phyloP scores from a whole-genome alignment of 2,797 vertebrate genomes.

The Sebastes dallii region DNA sequence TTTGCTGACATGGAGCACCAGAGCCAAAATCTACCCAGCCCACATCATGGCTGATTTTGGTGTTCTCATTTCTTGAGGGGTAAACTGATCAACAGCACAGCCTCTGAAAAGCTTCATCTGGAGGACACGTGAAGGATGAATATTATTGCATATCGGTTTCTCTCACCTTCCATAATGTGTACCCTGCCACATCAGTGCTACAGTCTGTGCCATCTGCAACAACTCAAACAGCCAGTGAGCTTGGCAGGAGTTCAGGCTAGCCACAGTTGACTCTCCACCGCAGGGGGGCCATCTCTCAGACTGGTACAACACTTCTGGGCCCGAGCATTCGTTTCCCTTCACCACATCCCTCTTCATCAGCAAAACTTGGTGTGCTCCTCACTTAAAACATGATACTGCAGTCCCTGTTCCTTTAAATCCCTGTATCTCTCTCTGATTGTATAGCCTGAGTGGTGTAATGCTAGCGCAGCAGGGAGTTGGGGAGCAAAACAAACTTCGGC shows the following conservation, averaged over 20 bases:
- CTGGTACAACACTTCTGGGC: conserved; percentile 45
- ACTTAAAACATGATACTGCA: conserved; percentile 30
- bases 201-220: conserved; percentile 58
- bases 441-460: conserved; percentile 41
- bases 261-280: conserved; percentile 35
- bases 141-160: not conserved
- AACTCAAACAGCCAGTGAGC: conserved; percentile 39
- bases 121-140: not conserved
- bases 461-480: conserved; percentile 63
- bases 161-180: conserved; percentile 15
- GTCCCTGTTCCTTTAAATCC: conserved; percentile 26
- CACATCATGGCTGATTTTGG: not conserved
- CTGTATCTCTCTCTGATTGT: conserved; percentile 17
- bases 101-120: not conserved
- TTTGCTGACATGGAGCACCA: not conserved
- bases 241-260: conserved; percentile 50
- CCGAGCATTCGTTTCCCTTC: conserved; percentile 53
- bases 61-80: not conserved
- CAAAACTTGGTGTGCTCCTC: conserved; percentile 41
- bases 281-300: conserved; percentile 26
- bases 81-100: not conserved
- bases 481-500: conserved; percentile 68
- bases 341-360: conserved; percentile 64
- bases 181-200: conserved; percentile 21
- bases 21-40: not conserved